phyloP scores from a whole-genome alignment of 1,140 invertebrate species.

The Drosophila hydei region DNA sequence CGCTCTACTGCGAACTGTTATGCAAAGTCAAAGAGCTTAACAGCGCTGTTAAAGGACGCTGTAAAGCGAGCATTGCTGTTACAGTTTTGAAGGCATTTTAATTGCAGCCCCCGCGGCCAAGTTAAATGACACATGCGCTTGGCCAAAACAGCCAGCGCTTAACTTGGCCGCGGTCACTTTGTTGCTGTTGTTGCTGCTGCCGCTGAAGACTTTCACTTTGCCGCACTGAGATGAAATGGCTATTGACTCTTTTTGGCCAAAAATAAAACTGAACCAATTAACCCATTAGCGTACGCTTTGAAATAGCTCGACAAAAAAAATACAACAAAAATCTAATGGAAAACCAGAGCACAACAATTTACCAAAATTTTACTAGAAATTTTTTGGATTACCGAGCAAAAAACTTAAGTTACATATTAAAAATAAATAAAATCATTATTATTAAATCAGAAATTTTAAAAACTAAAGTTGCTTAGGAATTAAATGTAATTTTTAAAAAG shows the following conservation, averaged over 20 bases:
- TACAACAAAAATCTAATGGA: background rate
- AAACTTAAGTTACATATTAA: background rate
- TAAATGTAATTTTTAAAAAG: too few relatives aligned
- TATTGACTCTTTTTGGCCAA: slow-evolving; percentile 71
- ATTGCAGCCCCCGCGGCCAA: slow-evolving; percentile 69
- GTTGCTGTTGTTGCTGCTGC: slow-evolving; percentile 29
- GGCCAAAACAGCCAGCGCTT: slow-evolving; percentile 24
- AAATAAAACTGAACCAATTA: slow-evolving; percentile 73
- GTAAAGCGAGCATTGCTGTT: slow-evolving; percentile 24
- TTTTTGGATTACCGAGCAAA: background rate
- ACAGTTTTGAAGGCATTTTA: slow-evolving; percentile 77
- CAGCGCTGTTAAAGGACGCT: slow-evolving; percentile 33
- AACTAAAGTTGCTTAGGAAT: too few relatives aligned
- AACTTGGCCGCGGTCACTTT: slow-evolving; percentile 28
- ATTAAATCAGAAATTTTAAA: background rate
- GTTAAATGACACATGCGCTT: slow-evolving; percentile 72
- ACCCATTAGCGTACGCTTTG: slow-evolving; percentile 72
- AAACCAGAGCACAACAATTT: slow-evolving; percentile 38
- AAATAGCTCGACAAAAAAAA: slow-evolving; percentile 41
- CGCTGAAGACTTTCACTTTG: slow-evolving; percentile 72
- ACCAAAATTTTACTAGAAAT: slow-evolving; percentile 29
- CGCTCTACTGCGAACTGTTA: slow-evolving; percentile 45
- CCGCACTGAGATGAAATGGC: slow-evolving; percentile 66
- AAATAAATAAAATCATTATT: background rate
- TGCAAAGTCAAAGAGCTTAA: slow-evolving; percentile 44